Evolutionary conservation across 2,113 vertebrate genomes (phyloP).

Genomic region (Prunella himalayana): DNA sequence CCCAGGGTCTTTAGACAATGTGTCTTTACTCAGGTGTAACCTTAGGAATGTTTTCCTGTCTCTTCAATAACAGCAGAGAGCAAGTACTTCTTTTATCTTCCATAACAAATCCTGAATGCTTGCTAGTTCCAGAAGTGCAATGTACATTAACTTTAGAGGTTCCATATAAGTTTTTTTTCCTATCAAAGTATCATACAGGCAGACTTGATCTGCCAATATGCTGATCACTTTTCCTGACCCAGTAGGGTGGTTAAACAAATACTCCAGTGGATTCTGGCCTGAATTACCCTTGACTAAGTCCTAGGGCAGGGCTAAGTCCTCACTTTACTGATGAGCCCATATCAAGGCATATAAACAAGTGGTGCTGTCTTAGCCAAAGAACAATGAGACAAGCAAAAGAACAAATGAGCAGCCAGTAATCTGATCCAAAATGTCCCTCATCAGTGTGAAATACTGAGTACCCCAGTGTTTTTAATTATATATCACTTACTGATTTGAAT

Average conservation of each 20-base stretch:
- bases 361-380: not conserved
- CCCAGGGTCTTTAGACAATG: not conserved
- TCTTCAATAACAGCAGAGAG: not conserved
- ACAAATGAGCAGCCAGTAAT: not conserved
- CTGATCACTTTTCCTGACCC: not conserved
- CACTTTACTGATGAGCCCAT: not conserved
- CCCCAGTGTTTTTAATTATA: not conserved
- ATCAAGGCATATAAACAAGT: not conserved
- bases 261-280: not conserved
- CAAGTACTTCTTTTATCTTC: not conserved
- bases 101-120: not conserved
- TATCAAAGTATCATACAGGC: not conserved
- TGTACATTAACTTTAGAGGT: not conserved
- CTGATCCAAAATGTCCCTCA: not conserved
- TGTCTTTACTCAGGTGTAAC: not conserved
- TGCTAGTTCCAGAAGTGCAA: not conserved
- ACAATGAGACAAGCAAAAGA: not conserved
- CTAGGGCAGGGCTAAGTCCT: not conserved
- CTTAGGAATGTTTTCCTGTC: not conserved
- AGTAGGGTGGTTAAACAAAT: not conserved
- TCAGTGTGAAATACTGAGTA: not conserved
- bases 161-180: not conserved
- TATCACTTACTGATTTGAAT: not conserved
- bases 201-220: not conserved
- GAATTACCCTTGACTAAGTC: not conserved